Base-by-base conservation (phyloP, 2,888 invertebrate species). In the Neria commutata region DNA sequence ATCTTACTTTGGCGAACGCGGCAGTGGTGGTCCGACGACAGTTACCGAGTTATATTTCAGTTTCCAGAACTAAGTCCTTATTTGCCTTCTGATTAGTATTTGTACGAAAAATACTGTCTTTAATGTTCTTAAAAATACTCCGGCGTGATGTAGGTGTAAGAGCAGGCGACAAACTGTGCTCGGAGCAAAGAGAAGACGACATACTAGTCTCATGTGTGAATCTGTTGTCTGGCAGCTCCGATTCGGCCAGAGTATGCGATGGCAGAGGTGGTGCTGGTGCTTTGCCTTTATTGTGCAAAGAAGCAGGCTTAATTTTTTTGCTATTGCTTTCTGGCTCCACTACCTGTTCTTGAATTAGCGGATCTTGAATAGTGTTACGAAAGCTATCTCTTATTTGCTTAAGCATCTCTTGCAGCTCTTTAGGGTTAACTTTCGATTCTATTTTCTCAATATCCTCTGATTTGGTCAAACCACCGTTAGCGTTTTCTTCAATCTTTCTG, bases 221-320 rank as follows among this genome's bases (percentile, higher is more conserved):
- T n/a, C n/a, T n/a, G n/a, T n/a, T n/a, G n/a, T n/a, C n/a, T n/a
- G n/a, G n/a, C n/a, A n/a, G 17, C 37, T 37, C 37, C 14, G 37
- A 37, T 6, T 37, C n/a, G 3, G 37, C 11, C 21, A 25, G 10
- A n/a, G 29, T 19, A n/a, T 17, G 34, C 14, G 23, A 14, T 17
- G 29, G 19, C n/a, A 42, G 6, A 61, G 53, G 40, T 37, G 37
- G 42, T 19, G 57, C 29, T 55, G 52, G 72, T 17, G 81, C 81
- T 56, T 72, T 76, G 2, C 81, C 81, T 60, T 81, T 81, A 19
- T 69, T 72, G 60, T 81, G 81, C 19, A 54, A 10, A 67, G 70
- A 10, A 61, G 67, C 25, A 67, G 68, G 5, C 69, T 69, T 8
- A 59, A n/a, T 0, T 52, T 24, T 34, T 17, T 53, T 17, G 46